Conservation (phyloP, 2,888 invertebrate species). For the Drosophila buzzatii region DNA sequence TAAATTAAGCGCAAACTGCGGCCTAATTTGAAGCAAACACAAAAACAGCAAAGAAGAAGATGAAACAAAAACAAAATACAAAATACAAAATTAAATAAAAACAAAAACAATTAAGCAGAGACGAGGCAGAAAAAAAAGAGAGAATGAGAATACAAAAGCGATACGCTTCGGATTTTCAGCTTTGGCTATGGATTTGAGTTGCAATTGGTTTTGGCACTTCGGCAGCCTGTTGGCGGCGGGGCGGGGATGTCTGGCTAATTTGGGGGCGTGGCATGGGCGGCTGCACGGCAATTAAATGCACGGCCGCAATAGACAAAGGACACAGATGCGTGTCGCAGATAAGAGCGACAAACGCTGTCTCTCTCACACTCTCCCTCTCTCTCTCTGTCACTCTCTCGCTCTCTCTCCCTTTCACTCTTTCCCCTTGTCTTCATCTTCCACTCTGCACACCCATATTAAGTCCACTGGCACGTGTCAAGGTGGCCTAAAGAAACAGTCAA, state of each 20-base stretch:
- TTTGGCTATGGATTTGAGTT: conserved; percentile 12
- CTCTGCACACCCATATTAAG: neutral
- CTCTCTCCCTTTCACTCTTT: neutral
- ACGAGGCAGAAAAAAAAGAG: conserved; percentile 29
- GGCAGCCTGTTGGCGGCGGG: neutral
- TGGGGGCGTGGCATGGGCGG: conserved; percentile 24
- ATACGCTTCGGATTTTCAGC: conserved; percentile 15
- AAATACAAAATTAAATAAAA: conserved; percentile 12
- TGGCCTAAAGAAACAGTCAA: conserved; percentile 31
- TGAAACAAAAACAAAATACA: conserved; percentile 24
- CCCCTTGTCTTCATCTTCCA: neutral
- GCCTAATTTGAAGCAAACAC: conserved; percentile 38
- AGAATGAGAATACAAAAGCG: conserved; percentile 16
- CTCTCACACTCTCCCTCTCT: neutral
- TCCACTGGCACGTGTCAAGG: conserved; percentile 49
- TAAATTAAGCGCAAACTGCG: conserved; percentile 48
- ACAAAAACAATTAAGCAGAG: conserved; percentile 42
- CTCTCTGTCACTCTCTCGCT: too few relatives aligned
- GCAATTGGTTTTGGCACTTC: conserved; percentile 20
- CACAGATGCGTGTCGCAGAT: conserved; percentile 47
- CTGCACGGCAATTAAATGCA: conserved; percentile 60
- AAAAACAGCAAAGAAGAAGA: neutral
- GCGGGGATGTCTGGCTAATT: neutral
- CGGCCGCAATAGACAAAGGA: conserved; percentile 42
- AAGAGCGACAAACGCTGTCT: conserved; percentile 22